A percentile compares a stretch with the other conserved stretches of the same genome.
Conservation (phyloP, 1,140 invertebrate species). For the Bacillus rossius region DNA sequence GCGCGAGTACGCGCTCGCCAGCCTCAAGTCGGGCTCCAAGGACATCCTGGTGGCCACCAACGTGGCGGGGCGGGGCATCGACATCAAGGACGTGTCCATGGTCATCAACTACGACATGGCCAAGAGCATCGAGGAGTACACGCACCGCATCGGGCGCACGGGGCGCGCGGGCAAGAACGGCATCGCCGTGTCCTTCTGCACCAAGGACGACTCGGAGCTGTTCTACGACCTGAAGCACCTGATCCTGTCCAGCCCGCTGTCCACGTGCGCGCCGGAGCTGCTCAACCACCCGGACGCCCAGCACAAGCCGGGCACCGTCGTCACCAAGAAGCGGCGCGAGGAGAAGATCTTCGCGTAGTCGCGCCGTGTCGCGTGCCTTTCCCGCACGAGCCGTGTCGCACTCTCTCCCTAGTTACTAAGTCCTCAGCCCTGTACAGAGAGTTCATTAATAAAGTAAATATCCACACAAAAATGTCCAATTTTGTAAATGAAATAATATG, state of each 20-base stretch:
- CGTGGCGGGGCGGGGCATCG: slow-evolving; percentile 99
- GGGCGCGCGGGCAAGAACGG: slow-evolving; percentile 98
- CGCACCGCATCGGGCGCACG: slow-evolving; percentile 98
- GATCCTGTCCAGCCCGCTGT: slow-evolving; percentile 85
- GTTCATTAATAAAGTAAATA: too few species aligned
- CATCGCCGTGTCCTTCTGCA: slow-evolving; percentile 92
- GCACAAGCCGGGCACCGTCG: slow-evolving; percentile 93
- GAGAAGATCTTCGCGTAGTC: slow-evolving; percentile 92
- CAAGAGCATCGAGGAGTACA: slow-evolving; percentile 98
- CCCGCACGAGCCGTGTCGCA: too few species aligned
- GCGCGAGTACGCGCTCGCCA: slow-evolving; percentile 95
- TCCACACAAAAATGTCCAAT: too few species aligned
- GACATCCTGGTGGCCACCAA: slow-evolving; percentile 99
- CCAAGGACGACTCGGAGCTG: slow-evolving; percentile 91
- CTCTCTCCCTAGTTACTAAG: too few species aligned
- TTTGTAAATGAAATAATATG: too few species aligned
- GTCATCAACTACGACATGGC: slow-evolving; percentile 99
- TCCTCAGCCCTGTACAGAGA: too few species aligned
- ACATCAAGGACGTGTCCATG: slow-evolving; percentile 98
- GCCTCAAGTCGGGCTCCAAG: slow-evolving; percentile 90
- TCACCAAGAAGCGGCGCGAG: slow-evolving; percentile 89
- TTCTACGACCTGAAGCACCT: slow-evolving; percentile 98
- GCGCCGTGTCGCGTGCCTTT: too few species aligned
- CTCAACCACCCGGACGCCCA: slow-evolving; percentile 98
- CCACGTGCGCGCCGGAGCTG: slow-evolving; percentile 92